Evolutionary conservation across 2,113 vertebrate species (phyloP).

Genomic region (Dasyprocta punctata): DNA sequence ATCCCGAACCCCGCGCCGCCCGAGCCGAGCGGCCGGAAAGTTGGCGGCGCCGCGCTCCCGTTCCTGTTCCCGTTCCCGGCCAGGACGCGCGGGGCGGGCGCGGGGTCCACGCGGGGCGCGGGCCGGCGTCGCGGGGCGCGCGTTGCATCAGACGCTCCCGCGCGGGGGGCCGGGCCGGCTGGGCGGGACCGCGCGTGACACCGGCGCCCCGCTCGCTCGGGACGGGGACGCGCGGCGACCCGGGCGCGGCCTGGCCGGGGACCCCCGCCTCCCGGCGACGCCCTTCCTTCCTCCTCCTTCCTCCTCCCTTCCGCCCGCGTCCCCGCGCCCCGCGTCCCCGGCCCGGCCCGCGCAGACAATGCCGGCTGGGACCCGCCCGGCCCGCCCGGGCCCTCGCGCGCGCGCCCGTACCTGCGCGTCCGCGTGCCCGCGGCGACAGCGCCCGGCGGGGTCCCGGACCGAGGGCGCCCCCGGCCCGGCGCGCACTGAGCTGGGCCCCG

Average conservation of each 20-base stretch:
- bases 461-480: neutral
- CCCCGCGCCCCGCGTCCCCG: neutral
- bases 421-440: neutral
- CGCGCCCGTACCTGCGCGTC: neutral
- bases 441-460: neutral
- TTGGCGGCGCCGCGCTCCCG: slow-evolving; percentile 65
- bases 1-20: neutral
- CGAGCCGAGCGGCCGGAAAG: slow-evolving; percentile 38
- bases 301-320: neutral
- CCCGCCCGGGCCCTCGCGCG: neutral
- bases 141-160: neutral
- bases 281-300: neutral
- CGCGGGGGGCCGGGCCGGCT: neutral
- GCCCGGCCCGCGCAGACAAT: neutral
- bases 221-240: neutral
- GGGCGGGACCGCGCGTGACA: neutral
- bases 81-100: neutral
- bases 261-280: neutral
- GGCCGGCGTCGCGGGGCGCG: too few relatives aligned
- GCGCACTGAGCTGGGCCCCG: neutral
- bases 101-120: neutral
- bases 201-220: neutral
- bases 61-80: neutral
- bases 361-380: neutral
- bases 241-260: neutral